Percentiles rank a stretch among this genome's conserved stretches.
These are phyloP conservation scores for Macrostomum lignano DNA, from an alignment of 1,140 invertebrate genomes.

Conservation along the genomic window DNA sequence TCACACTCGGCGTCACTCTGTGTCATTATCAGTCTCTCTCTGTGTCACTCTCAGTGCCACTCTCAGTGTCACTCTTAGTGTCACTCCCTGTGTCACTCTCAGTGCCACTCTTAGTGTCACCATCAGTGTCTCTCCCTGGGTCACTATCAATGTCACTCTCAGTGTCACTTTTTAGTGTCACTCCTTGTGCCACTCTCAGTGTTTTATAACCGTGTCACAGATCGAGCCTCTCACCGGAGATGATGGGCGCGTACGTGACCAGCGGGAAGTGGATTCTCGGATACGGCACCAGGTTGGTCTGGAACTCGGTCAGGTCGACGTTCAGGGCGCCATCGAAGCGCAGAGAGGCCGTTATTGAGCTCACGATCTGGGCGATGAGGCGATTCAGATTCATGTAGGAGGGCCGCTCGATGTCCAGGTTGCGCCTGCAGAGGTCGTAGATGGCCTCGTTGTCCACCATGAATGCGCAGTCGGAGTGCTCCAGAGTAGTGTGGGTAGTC, in stretches of 20 bases:
- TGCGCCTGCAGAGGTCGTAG: constrained; percentile 27
- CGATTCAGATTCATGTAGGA: constrained; percentile 41
- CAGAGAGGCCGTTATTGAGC: constrained; percentile 50
- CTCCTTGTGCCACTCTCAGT: too few species aligned
- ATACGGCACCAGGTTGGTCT: constrained; percentile 10
- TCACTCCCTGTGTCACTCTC: too few species aligned
- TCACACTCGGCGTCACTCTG: too few species aligned
- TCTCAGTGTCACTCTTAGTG: too few species aligned
- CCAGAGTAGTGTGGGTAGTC: constrained; percentile 21
- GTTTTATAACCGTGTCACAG: neutral
- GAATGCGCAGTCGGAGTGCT: constrained; percentile 23
- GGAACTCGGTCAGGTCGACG: constrained; percentile 49
- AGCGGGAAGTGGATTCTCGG: constrained; percentile 8
- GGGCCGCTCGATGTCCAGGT: constrained; percentile 52
- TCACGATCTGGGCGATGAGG: constrained; percentile 21
- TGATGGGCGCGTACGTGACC: constrained; percentile 7
- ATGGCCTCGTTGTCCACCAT: constrained; percentile 38
- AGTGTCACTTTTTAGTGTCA: too few species aligned
- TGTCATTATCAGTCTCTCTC: too few species aligned
- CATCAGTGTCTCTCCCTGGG: too few species aligned
- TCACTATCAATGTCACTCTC: too few species aligned
- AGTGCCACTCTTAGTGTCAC: too few species aligned
- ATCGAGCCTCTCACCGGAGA: neutral
- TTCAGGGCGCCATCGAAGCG: constrained; percentile 43
- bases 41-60: too few species aligned